These are phyloP conservation scores for Callithrix jacchus DNA, from an alignment of 2,113 vertebrate genomes.

Conservation along the genomic window DNA sequence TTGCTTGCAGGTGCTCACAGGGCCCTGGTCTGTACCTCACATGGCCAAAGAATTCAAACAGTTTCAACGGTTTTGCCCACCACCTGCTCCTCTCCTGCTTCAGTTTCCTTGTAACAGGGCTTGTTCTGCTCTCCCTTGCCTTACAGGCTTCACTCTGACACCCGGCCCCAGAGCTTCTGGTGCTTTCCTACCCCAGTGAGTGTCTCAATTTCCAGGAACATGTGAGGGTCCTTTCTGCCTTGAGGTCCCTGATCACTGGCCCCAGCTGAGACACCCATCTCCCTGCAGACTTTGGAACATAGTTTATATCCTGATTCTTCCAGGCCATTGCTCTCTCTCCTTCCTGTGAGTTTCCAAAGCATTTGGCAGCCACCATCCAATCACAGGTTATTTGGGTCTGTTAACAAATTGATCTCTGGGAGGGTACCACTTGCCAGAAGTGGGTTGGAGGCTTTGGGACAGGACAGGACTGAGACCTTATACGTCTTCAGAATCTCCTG, in stretches of 20 bases:
- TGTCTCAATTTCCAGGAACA: not conserved
- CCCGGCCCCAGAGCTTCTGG: not conserved
- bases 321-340: not conserved
- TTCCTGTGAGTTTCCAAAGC: conserved; percentile 23
- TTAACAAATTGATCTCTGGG: not conserved
- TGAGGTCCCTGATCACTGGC: not conserved
- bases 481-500: not conserved
- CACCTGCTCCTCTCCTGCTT: not conserved
- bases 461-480: not conserved
- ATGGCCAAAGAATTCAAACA: not conserved
- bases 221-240: not conserved
- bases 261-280: not conserved
- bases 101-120: not conserved
- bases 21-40: not conserved
- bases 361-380: not conserved
- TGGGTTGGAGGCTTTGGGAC: not conserved
- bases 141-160: not conserved
- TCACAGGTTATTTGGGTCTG: not conserved
- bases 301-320: not conserved
- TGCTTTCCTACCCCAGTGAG: not conserved
- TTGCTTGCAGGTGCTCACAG: not conserved
- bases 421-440: not conserved
- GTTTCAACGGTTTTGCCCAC: not conserved
- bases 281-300: not conserved
- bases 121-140: not conserved